Conservation (phyloP, 2,888 invertebrate genomes). For the Abscondita cerata region DNA sequence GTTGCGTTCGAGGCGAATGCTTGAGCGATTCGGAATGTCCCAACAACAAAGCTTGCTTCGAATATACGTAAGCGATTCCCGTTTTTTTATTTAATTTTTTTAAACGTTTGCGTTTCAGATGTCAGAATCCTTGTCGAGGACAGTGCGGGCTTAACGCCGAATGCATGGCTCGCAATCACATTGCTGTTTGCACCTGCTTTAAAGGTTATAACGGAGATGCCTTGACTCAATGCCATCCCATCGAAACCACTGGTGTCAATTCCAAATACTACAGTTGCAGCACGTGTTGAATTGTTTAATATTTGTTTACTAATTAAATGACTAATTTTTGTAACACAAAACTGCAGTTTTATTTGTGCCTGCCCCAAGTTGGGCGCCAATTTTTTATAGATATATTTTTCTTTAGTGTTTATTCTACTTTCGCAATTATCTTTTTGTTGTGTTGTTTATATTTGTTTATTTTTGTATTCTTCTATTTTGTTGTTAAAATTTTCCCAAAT, state of each 20-base stretch:
- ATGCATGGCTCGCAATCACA: constrained; percentile 77
- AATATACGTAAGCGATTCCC: constrained; percentile 65
- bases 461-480: too few relatives aligned
- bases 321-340: too few relatives aligned
- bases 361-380: too few relatives aligned
- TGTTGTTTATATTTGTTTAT: too few relatives aligned
- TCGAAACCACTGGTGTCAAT: constrained; percentile 17
- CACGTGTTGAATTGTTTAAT: constrained; percentile 12
- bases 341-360: too few relatives aligned
- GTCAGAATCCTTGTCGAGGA: constrained; percentile 74
- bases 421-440: too few relatives aligned
- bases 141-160: constrained; percentile 80
- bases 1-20: constrained; percentile 82
- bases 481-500: too few relatives aligned
- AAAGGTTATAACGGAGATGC: constrained; percentile 70
- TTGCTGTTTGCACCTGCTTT: constrained; percentile 84
- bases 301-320: too few relatives aligned
- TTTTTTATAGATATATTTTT: too few relatives aligned
- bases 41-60: constrained; percentile 77
- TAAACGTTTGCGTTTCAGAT: constrained; percentile 47
- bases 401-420: too few relatives aligned
- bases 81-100: not conserved
- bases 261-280: not conserved
- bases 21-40: constrained; percentile 77
- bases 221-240: constrained; percentile 59